phyloP scores from a whole-genome alignment of 1,140 invertebrate genomes.

The Rhysida immarginata region DNA sequence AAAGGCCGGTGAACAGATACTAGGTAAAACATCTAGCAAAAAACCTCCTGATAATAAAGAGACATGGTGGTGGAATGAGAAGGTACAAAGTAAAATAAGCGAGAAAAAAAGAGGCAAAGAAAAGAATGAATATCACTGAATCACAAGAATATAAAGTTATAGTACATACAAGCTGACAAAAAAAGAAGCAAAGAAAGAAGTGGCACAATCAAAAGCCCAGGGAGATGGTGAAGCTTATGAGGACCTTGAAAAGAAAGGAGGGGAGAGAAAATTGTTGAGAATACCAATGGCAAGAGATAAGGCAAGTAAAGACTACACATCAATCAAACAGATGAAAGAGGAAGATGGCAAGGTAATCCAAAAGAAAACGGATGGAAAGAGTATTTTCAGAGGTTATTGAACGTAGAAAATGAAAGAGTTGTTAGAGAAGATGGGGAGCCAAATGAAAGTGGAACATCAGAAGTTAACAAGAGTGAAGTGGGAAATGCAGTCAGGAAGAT shows the following conservation, averaged over 20 bases:
- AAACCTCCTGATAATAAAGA: not conserved
- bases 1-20: not conserved
- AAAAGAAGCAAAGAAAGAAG: not conserved
- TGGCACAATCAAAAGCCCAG: not conserved
- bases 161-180: not conserved
- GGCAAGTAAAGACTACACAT: not conserved
- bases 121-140: not conserved
- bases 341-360: not conserved
- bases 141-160: not conserved
- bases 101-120: not conserved
- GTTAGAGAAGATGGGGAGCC: not conserved
- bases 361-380: not conserved
- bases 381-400: not conserved
- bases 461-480: not conserved
- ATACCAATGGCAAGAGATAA: not conserved
- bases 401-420: not conserved
- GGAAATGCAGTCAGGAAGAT: not conserved
- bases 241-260: not conserved
- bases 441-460: not conserved
- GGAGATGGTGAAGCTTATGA: not conserved
- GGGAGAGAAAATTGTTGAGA: not conserved
- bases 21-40: not conserved
- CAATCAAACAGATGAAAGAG: not conserved
- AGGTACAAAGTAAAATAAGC: not conserved
- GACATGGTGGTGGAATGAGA: not conserved